phyloP scores from a whole-genome alignment of 2,113 vertebrate genomes.

The Lagopus muta region DNA sequence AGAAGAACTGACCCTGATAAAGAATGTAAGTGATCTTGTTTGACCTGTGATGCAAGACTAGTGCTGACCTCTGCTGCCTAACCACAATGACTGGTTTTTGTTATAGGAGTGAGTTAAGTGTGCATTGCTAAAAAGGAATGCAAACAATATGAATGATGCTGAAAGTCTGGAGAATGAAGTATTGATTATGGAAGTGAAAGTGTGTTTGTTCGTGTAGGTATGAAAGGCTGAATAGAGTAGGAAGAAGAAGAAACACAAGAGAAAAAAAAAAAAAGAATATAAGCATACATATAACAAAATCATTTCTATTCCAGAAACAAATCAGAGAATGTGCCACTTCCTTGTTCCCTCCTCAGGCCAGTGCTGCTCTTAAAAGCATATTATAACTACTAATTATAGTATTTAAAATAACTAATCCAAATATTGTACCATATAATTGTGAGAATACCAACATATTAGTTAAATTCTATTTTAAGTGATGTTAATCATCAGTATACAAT shows the following conservation, averaged over 20 bases:
- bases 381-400: not conserved
- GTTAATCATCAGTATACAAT: not conserved
- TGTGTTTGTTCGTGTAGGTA: constrained; percentile 44
- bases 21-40: constrained; percentile 79
- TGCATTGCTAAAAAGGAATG: constrained; percentile 66
- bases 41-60: constrained; percentile 73
- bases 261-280: constrained; percentile 39
- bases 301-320: not conserved
- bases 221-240: not conserved
- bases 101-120: constrained; percentile 67
- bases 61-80: constrained; percentile 64
- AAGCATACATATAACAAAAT: not conserved
- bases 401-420: not conserved
- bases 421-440: not conserved
- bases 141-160: constrained; percentile 52
- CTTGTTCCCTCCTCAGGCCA: not conserved
- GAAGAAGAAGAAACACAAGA: constrained; percentile 17
- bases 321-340: not conserved
- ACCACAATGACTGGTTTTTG: constrained; percentile 74
- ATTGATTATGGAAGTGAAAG: constrained; percentile 56
- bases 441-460: not conserved
- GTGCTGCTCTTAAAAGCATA: not conserved
- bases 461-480: not conserved
- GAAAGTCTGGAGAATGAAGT: constrained; percentile 57
- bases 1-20: constrained; percentile 80